A percentile compares a stretch with the other conserved stretches of the same genome.
These are phyloP conservation scores for Chironomus striatipennis DNA, from an alignment of 1,140 invertebrate species.

Conservation along the genomic window DNA sequence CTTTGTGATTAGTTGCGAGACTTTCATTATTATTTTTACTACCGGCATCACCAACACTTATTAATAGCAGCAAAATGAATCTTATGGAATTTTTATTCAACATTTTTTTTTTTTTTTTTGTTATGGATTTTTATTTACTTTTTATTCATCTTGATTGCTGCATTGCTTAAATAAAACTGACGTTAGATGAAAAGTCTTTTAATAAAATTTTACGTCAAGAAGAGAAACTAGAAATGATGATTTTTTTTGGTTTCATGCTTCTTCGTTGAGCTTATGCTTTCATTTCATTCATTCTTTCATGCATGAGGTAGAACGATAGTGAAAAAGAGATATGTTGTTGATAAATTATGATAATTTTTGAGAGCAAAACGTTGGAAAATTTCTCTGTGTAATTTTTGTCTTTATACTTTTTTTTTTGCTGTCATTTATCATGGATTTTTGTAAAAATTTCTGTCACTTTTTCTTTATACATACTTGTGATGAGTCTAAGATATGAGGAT, in stretches of 20 bases:
- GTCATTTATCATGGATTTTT: background rate
- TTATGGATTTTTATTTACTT: background rate
- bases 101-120: background rate
- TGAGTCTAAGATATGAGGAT: too few species aligned
- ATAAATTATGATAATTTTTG: slow-evolving; percentile 19
- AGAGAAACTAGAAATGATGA: background rate
- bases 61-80: background rate
- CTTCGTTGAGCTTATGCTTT: background rate
- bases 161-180: too few species aligned
- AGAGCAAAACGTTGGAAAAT: slow-evolving; percentile 6
- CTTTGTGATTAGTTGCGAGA: background rate
- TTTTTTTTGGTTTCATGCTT: background rate
- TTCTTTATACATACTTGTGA: too few species aligned
- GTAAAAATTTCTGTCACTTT: too few species aligned
- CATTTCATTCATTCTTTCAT: background rate
- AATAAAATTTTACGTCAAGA: background rate
- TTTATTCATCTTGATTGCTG: too few species aligned
- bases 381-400: background rate
- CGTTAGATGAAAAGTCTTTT: background rate
- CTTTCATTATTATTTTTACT: background rate
- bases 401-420: background rate
- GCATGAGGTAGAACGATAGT: slow-evolving; percentile 2
- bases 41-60: background rate
- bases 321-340: background rate
- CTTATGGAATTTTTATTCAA: background rate